These are phyloP conservation scores for Trogon surrucura DNA, from an alignment of 2,113 vertebrate species.

Conservation along the genomic window DNA sequence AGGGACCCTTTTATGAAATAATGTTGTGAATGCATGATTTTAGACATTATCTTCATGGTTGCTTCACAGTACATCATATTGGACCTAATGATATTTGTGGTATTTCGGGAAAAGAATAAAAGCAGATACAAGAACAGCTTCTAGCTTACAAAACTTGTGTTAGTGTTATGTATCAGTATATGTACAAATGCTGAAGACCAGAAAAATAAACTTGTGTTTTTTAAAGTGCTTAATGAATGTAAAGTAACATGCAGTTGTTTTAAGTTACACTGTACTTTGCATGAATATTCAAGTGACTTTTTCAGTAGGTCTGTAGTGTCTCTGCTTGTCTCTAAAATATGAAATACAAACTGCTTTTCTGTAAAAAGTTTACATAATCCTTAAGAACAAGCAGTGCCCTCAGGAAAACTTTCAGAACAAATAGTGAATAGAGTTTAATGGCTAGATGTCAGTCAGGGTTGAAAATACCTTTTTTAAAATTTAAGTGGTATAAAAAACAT, in stretches of 20 bases:
- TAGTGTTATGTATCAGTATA: neutral
- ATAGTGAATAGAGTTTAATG: neutral
- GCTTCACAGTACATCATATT: neutral
- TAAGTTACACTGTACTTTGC: neutral
- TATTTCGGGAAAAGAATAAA: neutral
- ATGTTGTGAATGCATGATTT: neutral
- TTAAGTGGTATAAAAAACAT: neutral
- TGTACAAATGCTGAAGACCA: neutral
- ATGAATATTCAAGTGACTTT: neutral
- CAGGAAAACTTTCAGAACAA: neutral
- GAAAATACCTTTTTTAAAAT: neutral
- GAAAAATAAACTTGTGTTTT: neutral
- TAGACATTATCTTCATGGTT: neutral
- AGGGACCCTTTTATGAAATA: neutral
- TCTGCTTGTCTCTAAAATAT: neutral
- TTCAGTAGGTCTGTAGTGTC: neutral
- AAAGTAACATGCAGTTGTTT: neutral
- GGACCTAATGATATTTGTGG: neutral
- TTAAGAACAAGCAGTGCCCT: neutral
- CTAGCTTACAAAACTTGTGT: neutral
- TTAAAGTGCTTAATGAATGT: neutral
- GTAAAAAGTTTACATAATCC: neutral
- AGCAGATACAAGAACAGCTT: neutral
- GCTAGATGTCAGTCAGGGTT: neutral
- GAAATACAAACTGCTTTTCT: slow-evolving; percentile 35